Evolutionary conservation across 2,888 invertebrate species (phyloP).

Genomic region (Bombylius major): DNA sequence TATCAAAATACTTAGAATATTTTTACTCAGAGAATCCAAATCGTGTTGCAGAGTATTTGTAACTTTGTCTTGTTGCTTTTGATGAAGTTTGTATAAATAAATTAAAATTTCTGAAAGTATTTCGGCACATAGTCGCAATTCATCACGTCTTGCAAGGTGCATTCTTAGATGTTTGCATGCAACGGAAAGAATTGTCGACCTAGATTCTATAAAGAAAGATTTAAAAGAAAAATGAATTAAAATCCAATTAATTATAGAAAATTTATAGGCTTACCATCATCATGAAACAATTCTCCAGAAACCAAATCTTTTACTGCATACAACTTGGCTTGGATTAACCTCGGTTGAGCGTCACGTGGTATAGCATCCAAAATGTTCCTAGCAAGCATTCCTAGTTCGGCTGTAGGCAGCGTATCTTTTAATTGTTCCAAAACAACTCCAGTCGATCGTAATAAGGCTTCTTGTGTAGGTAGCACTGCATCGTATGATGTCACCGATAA

Average conservation of each 20-base stretch:
- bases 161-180: constrained; percentile 75
- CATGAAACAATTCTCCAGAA: constrained; percentile 57
- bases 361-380: constrained; percentile 66
- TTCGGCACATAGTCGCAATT: constrained; percentile 70
- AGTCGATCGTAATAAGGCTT: constrained; percentile 68
- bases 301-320: constrained; percentile 71
- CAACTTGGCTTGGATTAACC: constrained; percentile 67
- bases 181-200: constrained; percentile 68
- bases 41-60: constrained; percentile 51
- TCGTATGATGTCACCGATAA: constrained; percentile 55
- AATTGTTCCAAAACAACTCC: constrained; percentile 76
- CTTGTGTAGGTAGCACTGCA: constrained; percentile 65
- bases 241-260: neutral
- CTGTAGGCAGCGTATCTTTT: constrained; percentile 54
- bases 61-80: constrained; percentile 40
- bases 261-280: constrained; percentile 42
- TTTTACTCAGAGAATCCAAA: constrained; percentile 68
- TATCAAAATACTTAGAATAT: constrained; percentile 70
- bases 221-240: neutral
- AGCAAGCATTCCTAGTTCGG: constrained; percentile 68
- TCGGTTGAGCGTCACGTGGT: constrained; percentile 42
- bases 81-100: constrained; percentile 39
- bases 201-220: constrained; percentile 51
- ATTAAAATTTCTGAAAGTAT: constrained; percentile 75
- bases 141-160: constrained; percentile 69